Base-by-base conservation (phyloP, 2,888 invertebrate genomes). In the Phytoseiulus persimilis region DNA sequence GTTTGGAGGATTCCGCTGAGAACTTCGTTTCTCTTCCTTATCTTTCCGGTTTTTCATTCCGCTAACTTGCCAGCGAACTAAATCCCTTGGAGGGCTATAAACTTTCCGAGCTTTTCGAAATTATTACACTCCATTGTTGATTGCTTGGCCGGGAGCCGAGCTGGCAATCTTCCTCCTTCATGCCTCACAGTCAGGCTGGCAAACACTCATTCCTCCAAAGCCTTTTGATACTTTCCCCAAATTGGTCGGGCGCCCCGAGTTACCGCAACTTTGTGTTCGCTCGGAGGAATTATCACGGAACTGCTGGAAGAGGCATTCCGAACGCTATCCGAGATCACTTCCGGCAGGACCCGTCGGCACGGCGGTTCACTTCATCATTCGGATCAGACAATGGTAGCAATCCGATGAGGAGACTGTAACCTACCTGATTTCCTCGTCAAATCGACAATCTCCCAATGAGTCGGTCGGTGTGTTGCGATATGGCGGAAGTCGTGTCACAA, bases 31-130 rank as follows among this genome's bases (percentile, higher is more conserved):
- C 65, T 18, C 65, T 28, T 28, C 23, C 9, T 65, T 65, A 65
- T 65, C 65, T 65, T 23, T 65, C 65, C 2, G 28, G 5, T 28
- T 28, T 28, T 23, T 28, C 46, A 14, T 65, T 28, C 18, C 65
- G 65, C 18, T 65, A 28, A 65, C 23, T 65, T 65, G 65, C 65
- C 65, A 23, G 65, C 65, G 1, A 2, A 11, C 2, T 65, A n/a
- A n/a, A 87, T 87, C 33, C 87, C 87, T 6, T 39, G 5, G 87
- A 87, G 87, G 33, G 87, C 45, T 45, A 87, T 87, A 87, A 87
- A 87, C 87, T 33, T 87, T 39, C 45, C 87, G 87, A 87, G 87
- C 87, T 33, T 87, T 87, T 39, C 33, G n/a, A 87, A 87, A 87
- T 87, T 87, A 87, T 33, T 87, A 87, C 45, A 39, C 87, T 32